Conservation (phyloP, 2,888 invertebrate genomes). For the Lasioglossum morio region DNA sequence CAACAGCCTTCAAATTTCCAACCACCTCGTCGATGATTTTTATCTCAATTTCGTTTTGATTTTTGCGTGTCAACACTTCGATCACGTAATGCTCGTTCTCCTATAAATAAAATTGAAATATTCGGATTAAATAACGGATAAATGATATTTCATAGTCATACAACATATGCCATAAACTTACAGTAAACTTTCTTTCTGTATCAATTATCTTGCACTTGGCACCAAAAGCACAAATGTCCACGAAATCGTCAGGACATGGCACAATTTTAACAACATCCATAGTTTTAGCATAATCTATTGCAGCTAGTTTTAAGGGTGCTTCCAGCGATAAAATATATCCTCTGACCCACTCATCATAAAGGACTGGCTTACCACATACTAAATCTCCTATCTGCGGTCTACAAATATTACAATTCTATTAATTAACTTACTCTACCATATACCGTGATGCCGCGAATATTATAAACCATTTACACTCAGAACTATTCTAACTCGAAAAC, state of each 20-base stretch:
- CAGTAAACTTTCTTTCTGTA: constrained; percentile 34
- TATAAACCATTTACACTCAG: not conserved
- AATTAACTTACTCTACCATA: not conserved
- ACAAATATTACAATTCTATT: constrained; percentile 21
- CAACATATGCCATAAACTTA: constrained; percentile 24
- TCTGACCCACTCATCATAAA: constrained; percentile 75
- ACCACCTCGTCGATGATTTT: not conserved
- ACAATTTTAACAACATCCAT: constrained; percentile 55
- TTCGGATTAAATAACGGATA: not conserved
- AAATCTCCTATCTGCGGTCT: constrained; percentile 74
- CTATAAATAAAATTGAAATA: constrained; percentile 28
- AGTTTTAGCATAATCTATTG: constrained; percentile 75
- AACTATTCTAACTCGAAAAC: not conserved
- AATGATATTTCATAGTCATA: not conserved
- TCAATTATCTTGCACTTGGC: constrained; percentile 62
- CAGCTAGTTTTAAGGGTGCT: constrained; percentile 68
- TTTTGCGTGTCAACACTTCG: constrained; percentile 5
- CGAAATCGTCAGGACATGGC: constrained; percentile 67
- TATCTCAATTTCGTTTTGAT: constrained; percentile 37
- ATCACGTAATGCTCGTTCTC: constrained; percentile 18
- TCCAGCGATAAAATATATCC: constrained; percentile 72
- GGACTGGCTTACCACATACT: constrained; percentile 70
- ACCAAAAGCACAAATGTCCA: constrained; percentile 66
- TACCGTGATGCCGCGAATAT: not conserved
- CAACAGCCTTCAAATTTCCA: constrained; percentile 43